Evolutionary conservation across 92 coral and sea anemone species (phyloP), one percentile per base, ranked within the genome.

Genomic region (Porites evermanni): DNA sequence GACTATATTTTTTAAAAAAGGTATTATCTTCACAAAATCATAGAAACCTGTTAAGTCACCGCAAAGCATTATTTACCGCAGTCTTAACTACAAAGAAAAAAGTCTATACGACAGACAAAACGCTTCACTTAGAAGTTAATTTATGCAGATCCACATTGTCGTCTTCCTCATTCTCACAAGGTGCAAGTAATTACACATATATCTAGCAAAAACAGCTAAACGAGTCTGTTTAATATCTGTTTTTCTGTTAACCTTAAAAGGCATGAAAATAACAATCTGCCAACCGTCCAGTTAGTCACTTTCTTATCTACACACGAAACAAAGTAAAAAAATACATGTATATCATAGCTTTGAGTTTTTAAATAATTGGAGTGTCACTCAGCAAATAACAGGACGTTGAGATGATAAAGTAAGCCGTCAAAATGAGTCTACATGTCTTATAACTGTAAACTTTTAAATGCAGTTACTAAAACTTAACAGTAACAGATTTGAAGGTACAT

Each of bases 41-140:
- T 20, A 50, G 38, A 67, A 50, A 19, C 61, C 23, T 65, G 74
- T 79, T 79, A 64, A 65, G 73, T 79, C 73, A 19, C 66, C 12
- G 64, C 1, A 21, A 79, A 79, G 23, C 47, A 38, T 38, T 38
- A 38, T 19, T 51, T 8, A 56, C 64, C 20, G 21, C 84, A 65
- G 84, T 20, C 64, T 23, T 16, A 77, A 59, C 53, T 4, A 11
- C 32, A 12, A 58, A 51, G 60, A 26, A 77, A 77, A 77, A 13
- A 16, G 16, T 58, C 61, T 14, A 56, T 56, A 23, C 23, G 12
- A n/a, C 26, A 24, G 19, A 77, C 16, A 9, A 74, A 51, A 72
- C 7, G 5, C 38, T 65, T 13, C 9, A 2, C 7, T 2, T 53
- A 19, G 23, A 6, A 1, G 16, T 24, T 54, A 3, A 11, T 23